Base-by-base conservation (phyloP, 2,888 invertebrate species). In the Melipona beecheii region DNA sequence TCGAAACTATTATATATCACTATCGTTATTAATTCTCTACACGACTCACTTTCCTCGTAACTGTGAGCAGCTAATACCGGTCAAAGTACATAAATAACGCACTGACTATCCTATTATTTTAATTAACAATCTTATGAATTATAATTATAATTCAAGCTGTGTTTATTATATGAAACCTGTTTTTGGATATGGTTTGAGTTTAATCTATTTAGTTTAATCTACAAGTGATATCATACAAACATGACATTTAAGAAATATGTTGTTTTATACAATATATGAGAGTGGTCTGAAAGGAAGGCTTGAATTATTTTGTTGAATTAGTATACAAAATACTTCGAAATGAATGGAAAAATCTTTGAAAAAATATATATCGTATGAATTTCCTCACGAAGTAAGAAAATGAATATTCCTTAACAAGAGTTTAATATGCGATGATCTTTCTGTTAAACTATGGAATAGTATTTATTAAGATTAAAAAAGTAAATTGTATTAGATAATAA, bases 21-120 rank as follows among this genome's bases (percentile, higher is more conserved):
- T 4, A 21, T 56, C n/a, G 15, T 60, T 56, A 65, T 43, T 75
- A 75, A 75, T 75, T 66, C 24, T n/a, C 66, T 27, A 27, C 43
- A 4, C 65, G 65, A 66, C 56, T 66, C 17, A 21, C 13, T 66
- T 43, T 9, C n/a, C 66, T 36, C 19, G 50, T 24, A 73, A 17
- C 21, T n/a, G 27, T 15, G 27, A 27, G 19, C 58, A 52, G 31
- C 4, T n/a, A 5, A 11, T 21, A 13, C 21, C 21, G 4, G 56
- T 56, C 15, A 56, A 56, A 15, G 2, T n/a, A 21, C 9, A 62
- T 31, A 4, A 36, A 62, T 73, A 52, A 52, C 19, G 50, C n/a
- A 31, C n/a, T 62, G 50, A 17, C n/a, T 36, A 24, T n/a, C 27
- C 21, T 4, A 49, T 49, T 49, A 6, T 43, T 21, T 49, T 49